Evolutionary conservation across 92 coral and sea anemone species (phyloP), one percentile per base, ranked within the genome.

Genomic region (Ricordea florida): DNA sequence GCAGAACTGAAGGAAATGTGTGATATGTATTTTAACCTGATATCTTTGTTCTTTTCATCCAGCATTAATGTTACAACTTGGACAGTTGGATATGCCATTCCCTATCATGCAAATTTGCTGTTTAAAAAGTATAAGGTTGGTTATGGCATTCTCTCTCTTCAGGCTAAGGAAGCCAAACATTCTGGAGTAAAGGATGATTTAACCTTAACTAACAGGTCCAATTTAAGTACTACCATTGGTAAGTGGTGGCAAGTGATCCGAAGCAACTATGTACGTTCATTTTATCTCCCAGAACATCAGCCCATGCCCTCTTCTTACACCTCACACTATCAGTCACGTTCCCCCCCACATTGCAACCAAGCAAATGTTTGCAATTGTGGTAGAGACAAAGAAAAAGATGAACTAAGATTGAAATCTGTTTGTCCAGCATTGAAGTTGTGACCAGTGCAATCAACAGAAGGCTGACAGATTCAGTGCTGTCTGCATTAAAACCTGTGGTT

Each of bases 71-170:
- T 85, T 31, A 62, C 91, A n/a, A 35, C 55, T 1, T 87, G 88
- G 88, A 87, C 88, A 29, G 77, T 87, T 7, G 92, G 80, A 11
- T 87, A 87, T 82, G 92, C 92, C 35, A 58, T 87, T 40, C 85
- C 85, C 18, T 82, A 69, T 56, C 88, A 87, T 76, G 85, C 92
- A 32, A 38, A 35, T 17, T 14, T 49, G 64, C 29, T 87, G 28
- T 82, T 63, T 65, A 18, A 62, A 1, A 17, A 40, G 11, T 74
- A 73, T 41, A 74, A 82, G 21, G 56, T 74, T 53, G 87, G 87
- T 10, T 82, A 82, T 82, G 87, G 87, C 45, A 82, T 82, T 27
- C 51, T 21, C 10, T 64, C 87, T 4, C 42, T 73, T 10, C 76
- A 83, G 49, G 93, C 85, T 17, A 87, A 87, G 32, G 88, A 74